phyloP scores from a whole-genome alignment of 2,888 invertebrate genomes.

The Acanthoscelides obtectus region DNA sequence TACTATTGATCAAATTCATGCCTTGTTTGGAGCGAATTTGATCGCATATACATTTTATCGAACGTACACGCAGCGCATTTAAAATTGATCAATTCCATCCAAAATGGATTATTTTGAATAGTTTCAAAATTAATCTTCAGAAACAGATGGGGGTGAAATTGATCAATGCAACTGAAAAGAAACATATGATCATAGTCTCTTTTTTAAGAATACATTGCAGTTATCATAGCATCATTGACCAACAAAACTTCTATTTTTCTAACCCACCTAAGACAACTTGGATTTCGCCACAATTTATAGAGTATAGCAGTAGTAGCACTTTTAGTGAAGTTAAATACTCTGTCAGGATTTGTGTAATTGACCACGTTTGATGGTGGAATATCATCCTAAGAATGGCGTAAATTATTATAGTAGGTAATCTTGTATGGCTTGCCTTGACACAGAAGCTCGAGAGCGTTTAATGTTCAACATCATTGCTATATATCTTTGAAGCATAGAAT shows the following conservation, averaged over 20 bases:
- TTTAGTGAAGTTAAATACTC: constrained; percentile 23
- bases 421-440: too few relatives aligned
- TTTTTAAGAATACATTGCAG: not conserved
- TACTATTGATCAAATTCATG: not conserved
- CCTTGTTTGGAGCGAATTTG: not conserved
- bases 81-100: not conserved
- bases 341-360: constrained; percentile 24
- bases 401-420: too few relatives aligned
- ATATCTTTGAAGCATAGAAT: too few relatives aligned
- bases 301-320: constrained; percentile 20
- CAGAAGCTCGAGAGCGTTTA: too few relatives aligned
- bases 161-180: not conserved
- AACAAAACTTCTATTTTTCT: not conserved
- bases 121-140: not conserved
- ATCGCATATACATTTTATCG: not conserved
- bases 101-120: not conserved
- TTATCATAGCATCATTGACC: too few relatives aligned
- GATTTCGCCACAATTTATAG: not conserved
- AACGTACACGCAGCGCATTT: not conserved
- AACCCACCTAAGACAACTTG: not conserved
- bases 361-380: too few relatives aligned
- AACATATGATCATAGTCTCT: not conserved
- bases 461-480: too few relatives aligned
- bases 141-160: not conserved
- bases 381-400: too few relatives aligned